These are phyloP conservation scores for Scaptomyza polygonia DNA, from an alignment of 2,888 invertebrate genomes.

Conservation along the genomic window DNA sequence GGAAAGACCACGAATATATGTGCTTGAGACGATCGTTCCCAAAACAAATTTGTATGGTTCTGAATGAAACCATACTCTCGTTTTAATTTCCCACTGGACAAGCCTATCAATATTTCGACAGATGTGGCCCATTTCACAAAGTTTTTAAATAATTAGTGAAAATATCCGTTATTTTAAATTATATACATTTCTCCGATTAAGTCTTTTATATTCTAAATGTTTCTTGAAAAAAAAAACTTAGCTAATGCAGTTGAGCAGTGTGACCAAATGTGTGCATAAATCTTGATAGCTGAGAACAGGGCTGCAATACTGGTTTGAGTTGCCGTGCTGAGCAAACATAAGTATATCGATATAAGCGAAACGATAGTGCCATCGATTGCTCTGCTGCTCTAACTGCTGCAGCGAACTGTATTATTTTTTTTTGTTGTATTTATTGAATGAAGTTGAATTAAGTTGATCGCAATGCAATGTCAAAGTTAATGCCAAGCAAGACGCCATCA, in stretches of 20 bases:
- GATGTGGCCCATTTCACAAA: neutral
- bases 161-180: too few relatives aligned
- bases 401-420: constrained; percentile 60
- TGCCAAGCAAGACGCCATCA: constrained; percentile 32
- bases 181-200: neutral
- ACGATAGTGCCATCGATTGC: constrained; percentile 61
- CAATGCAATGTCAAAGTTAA: constrained; percentile 60
- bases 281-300: neutral
- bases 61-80: neutral
- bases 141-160: neutral
- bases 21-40: neutral
- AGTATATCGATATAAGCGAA: constrained; percentile 41
- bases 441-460: constrained; percentile 60
- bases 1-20: neutral
- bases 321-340: neutral
- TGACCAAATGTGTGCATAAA: constrained; percentile 12
- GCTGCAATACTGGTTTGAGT: constrained; percentile 6
- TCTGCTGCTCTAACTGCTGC: constrained; percentile 56
- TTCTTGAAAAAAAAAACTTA: neutral
- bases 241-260: constrained; percentile 14
- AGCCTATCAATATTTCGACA: constrained; percentile 12
- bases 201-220: neutral
- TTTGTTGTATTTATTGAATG: constrained; percentile 58
- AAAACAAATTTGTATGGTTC: neutral
- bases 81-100: neutral